Base-by-base conservation (phyloP, 2,888 invertebrate species). In the Epiblema foenella region DNA sequence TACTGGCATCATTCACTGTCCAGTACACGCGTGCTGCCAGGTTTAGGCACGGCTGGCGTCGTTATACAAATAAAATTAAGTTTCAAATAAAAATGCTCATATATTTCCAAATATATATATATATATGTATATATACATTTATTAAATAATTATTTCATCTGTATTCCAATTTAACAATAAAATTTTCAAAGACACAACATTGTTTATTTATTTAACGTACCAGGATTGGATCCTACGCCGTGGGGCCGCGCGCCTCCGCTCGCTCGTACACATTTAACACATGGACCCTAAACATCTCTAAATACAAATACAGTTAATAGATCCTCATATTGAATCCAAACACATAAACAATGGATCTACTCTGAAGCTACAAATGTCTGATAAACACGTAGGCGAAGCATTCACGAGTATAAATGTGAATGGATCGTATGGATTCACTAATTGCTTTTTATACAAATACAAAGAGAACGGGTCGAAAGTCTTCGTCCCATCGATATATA, bases 151-250 rank as follows among this genome's bases (percentile, higher is more conserved):
- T 86, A 89, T 90, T 89, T 93, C 88, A 89, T 92, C 88, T 91
- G 91, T 93, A 92, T 92, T 92, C 91, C 93, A 93, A 92, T 91
- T 91, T 89, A 94, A 94, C 93, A 93, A 94, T 94, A 94, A 92
- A 94, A 90, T 90, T 93, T 85, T 93, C 89, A 93, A 93, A 93
- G 92, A 93, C 90, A 93, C 93, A 94, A 94, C 93, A 93, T 93
- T 87, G 87, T 90, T 90, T 90, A 90, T 88, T 85, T 89, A 85
- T 88, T 86, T 85, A 86, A 83, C 88, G 88, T 86, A 85, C 88
- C 78, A 85, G 91, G 90, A 90, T 89, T 86, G 85, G 78, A 88
- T 87, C 89, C 89, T 39, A 24, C 64, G 57, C 63, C 56, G 57
- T 4, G 10, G 37, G 17, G 11, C 51, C 8, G 0, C 64, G 18